Evolutionary conservation across 1,140 invertebrate genomes (phyloP), one percentile per base, ranked within the genome.

Genomic region (Trichonephila inaurata): DNA sequence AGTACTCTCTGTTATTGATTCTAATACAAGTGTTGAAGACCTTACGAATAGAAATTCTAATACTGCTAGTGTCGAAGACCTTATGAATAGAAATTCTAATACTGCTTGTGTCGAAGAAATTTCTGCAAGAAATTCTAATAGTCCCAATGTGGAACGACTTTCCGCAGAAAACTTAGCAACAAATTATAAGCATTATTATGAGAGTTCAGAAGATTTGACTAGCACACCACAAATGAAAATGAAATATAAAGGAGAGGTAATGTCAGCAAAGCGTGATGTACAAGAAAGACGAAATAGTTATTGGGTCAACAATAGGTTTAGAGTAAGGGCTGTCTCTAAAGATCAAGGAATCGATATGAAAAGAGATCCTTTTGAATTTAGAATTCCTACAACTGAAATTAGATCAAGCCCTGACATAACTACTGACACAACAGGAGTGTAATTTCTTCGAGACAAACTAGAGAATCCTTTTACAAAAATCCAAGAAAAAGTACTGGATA

Each of bases 1-100:
- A 58, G 62, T 3, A 16, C 28, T 88, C 4, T 51, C 33, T 16
- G 18, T 97, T 28, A 96, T 96, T 0, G 95, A 96, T 94, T 98
- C 21, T 19, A 28, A 28, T 28, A 1, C 28, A 28, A 28, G 28
- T 28, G 28, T 28, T 28, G 28, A 28, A 28, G 28, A 28, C 1
- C 28, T 28, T 28, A 28, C 28, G 1, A 28, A n/a, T 21, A 24
- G 18, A 8, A 44, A 85, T 21, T 85, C 82, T 2, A 88, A 21
- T 24, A 2, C 14, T 28, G 28, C 28, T 33, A 66, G 33, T 18
- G 62, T 40, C 0, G 51, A 64, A 21, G 44, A 58, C 7, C 28
- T 40, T 2, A 7, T 28, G 14, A 14, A 3, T 44, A 21, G 16
- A 40, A 58, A 14, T n/a, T 64, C 62, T 10, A 44, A 18, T 10